Evolutionary conservation across 35 echinoderm and acorn worm species (phyloP), one percentile per base, ranked within the genome.

Genomic region (Anneissia japonica): DNA sequence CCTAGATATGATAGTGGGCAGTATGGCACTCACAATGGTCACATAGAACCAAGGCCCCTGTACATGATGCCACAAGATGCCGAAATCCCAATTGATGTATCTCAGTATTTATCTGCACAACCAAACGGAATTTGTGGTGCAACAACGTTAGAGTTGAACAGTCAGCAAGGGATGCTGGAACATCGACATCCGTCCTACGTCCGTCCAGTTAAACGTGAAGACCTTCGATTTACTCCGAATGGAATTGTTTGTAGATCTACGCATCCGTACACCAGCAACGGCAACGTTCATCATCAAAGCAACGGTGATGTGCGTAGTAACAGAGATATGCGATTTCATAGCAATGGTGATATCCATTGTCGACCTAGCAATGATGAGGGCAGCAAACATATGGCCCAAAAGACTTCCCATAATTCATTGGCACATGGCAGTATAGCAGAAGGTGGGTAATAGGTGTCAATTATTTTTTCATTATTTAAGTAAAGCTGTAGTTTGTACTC

Each of bases 61-160:
- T 97, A 90, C 64, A 87, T 91, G 34, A 82, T 97, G 86, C 87
- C 94, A 17, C 90, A 92, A 91, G 94, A 64, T 26, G 26, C 51
- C 11, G 51, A 64, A 16, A 9, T 64, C 1, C 51, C 51, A 64
- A 64, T 64, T 26, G 19, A 64, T 26, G 51, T 64, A 2, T 64
- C 51, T 64, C 51, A 64, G 21, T 64, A 64, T 64, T 2, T 64
- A 64, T 64, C 51, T 26, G 51, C 51, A 9, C 1, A 6, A 64
- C 9, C 11, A 23, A 64, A 64, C 21, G 51, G 26, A 64, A 64
- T 64, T 19, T 19, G 26, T 64, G 10, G 2, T 3, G 26, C 5
- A 19, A 23, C 10, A 23, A 19, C 21, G 26, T 19, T 23, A 43
- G 40, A 6, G 11, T 64, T 64, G 26, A 23, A 23, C 19, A 64